phyloP scores from a whole-genome alignment of 2,888 invertebrate species.

The Nomada hirtipes region DNA sequence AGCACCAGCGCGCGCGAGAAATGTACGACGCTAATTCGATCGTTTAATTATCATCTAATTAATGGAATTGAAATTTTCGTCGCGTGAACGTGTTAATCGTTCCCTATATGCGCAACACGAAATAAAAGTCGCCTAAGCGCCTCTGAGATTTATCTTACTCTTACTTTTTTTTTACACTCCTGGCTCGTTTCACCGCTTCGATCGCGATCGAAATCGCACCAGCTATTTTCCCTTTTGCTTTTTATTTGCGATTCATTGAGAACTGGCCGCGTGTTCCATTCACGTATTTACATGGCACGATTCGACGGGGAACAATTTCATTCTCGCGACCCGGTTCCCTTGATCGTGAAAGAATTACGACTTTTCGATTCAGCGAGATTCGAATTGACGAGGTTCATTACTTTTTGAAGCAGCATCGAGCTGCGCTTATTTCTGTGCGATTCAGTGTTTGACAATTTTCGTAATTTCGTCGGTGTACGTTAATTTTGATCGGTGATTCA shows the following conservation, averaged over 20 bases:
- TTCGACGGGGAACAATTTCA: slow-evolving; percentile 1
- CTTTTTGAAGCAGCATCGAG: background rate
- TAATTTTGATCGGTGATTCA: background rate
- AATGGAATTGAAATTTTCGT: slow-evolving; percentile 47
- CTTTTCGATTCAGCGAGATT: background rate
- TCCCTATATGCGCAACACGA: slow-evolving; percentile 51
- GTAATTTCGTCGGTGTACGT: background rate
- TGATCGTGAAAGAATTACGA: background rate
- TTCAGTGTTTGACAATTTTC: background rate
- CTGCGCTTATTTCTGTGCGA: too few species aligned
- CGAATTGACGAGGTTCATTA: background rate
- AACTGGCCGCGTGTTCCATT: background rate
- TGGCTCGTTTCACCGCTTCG: slow-evolving; percentile 29
- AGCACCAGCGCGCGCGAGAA: slow-evolving; percentile 51
- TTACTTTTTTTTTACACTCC: slow-evolving; percentile 47
- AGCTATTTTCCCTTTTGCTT: background rate
- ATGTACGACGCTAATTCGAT: slow-evolving; percentile 57
- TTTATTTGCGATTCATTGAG: background rate
- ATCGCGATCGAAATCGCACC: slow-evolving; percentile 27
- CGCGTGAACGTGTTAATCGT: slow-evolving; percentile 39
- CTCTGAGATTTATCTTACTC: slow-evolving; percentile 36
- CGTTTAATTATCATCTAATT: slow-evolving; percentile 52
- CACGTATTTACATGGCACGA: slow-evolving; percentile 20
- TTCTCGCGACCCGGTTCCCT: background rate
- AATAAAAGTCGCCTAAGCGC: slow-evolving; percentile 63